A percentile compares a stretch with the other conserved stretches of the same genome.
These are phyloP conservation scores for Caenorhabditis sp. DNA, from an alignment of 2,888 invertebrate species.

Conservation along the genomic window DNA sequence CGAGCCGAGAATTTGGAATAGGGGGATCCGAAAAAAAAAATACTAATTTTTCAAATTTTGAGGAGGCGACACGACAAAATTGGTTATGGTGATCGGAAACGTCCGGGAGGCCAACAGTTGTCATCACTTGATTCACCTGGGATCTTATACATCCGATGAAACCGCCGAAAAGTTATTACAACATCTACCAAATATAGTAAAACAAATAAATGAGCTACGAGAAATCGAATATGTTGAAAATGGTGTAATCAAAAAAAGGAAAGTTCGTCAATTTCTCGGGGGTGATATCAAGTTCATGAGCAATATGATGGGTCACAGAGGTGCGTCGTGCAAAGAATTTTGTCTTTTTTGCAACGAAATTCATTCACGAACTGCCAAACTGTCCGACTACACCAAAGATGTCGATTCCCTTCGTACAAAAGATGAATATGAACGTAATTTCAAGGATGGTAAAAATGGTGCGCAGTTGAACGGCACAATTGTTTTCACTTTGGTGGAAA, in stretches of 20 bases:
- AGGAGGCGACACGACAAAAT: background rate
- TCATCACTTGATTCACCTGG: background rate
- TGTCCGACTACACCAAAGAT: background rate
- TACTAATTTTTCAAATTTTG: too few relatives aligned
- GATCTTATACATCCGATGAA: background rate
- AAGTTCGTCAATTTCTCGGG: background rate
- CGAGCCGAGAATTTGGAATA: too few relatives aligned
- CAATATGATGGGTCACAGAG: conserved; percentile 8
- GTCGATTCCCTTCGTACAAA: background rate
- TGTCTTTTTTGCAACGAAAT: conserved; percentile 1
- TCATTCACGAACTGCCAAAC: background rate
- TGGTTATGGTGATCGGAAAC: conserved; percentile 3
- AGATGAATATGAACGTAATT: background rate
- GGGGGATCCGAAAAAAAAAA: too few relatives aligned
- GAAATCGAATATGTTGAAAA: background rate
- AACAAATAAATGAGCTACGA: background rate
- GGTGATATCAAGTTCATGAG: conserved; percentile 12
- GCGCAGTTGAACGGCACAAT: background rate
- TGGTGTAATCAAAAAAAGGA: background rate
- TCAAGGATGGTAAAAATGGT: background rate
- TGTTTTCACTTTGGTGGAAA: background rate
- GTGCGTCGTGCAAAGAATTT: background rate
- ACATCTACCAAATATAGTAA: background rate
- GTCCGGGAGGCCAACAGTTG: background rate
- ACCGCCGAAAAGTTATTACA: background rate